Percentiles rank a stretch among this genome's conserved stretches.
phyloP scores from a whole-genome alignment of 1,140 invertebrate genomes.

The Frieseomelitta varia region DNA sequence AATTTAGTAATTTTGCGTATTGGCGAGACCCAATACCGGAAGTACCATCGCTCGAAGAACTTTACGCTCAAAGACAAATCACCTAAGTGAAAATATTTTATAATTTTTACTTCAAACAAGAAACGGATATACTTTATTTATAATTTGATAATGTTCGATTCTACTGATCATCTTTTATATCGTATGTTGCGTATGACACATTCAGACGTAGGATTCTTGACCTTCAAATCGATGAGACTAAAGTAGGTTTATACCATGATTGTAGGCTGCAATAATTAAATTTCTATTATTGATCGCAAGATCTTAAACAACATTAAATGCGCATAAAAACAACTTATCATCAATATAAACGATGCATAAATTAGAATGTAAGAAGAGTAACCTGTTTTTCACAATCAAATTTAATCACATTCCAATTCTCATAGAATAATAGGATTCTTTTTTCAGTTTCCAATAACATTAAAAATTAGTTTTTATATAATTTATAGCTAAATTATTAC shows the following conservation, averaged over 20 bases:
- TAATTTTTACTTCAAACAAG: neutral
- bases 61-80: constrained; percentile 60
- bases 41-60: constrained; percentile 70
- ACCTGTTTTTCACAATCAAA: constrained; percentile 1
- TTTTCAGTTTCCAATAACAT: neutral
- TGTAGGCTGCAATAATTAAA: neutral
- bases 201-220: constrained; percentile 47
- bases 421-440: neutral
- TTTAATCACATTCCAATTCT: constrained; percentile 34
- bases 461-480: neutral
- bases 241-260: neutral
- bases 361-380: neutral
- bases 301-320: neutral
- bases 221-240: constrained; percentile 45
- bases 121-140: constrained; percentile 35
- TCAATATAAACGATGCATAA: neutral
- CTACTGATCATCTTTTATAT: constrained; percentile 67
- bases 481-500: constrained; percentile 27
- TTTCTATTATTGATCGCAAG: neutral
- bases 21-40: constrained; percentile 93
- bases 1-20: constrained; percentile 94
- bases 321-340: neutral
- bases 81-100: constrained; percentile 60
- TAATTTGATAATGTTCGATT: constrained; percentile 54
- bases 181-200: constrained; percentile 48